Evolutionary conservation across 1,140 invertebrate species (phyloP).

Genomic region (Cydia amplana): DNA sequence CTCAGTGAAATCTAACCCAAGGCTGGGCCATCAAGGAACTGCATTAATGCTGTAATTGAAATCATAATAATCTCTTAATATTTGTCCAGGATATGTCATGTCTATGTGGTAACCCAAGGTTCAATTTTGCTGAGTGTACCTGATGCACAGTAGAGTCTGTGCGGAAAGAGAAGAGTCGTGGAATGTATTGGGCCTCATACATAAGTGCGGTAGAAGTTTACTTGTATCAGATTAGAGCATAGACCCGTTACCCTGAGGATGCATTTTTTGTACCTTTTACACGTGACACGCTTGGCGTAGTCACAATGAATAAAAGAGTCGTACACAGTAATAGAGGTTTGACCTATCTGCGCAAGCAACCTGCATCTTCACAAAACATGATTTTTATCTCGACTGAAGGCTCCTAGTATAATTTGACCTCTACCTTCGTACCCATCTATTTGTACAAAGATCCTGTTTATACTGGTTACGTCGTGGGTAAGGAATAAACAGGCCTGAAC

Average conservation of each 20-base stretch:
- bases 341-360: not conserved
- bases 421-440: not conserved
- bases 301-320: not conserved
- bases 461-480: not conserved
- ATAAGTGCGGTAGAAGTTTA: too few species aligned
- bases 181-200: too few species aligned
- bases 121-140: too few species aligned
- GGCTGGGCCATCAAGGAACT: not conserved
- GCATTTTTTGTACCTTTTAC: constrained; percentile 38
- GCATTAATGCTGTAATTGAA: not conserved
- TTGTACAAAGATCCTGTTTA: not conserved
- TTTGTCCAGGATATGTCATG: too few species aligned
- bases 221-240: too few species aligned
- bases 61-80: too few species aligned
- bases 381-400: not conserved
- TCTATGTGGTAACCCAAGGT: too few species aligned
- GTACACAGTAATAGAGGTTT: not conserved
- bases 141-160: too few species aligned
- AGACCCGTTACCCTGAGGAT: not conserved
- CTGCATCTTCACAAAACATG: not conserved
- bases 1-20: not conserved
- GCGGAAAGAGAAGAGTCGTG: too few species aligned
- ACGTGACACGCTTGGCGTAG: not conserved
- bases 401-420: not conserved
- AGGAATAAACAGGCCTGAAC: not conserved